A percentile compares a stretch with the other conserved stretches of the same genome.
Evolutionary conservation across 2,113 vertebrate genomes (phyloP).

Genomic region (Poeciliopsis turrubarensis): DNA sequence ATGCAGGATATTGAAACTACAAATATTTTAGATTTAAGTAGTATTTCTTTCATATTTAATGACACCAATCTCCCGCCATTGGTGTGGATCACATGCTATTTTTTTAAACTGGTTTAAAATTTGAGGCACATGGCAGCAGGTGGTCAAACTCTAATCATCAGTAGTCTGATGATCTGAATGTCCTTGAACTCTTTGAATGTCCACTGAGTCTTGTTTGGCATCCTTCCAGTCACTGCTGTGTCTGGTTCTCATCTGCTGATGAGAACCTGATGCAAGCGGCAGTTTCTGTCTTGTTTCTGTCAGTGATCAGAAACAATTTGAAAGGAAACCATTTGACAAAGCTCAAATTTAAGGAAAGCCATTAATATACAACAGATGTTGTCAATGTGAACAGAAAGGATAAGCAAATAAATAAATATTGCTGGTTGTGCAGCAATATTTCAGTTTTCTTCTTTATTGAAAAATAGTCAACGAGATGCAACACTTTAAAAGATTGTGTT

Average conservation of each 20-base stretch:
- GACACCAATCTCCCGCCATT: background rate
- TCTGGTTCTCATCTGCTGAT: background rate
- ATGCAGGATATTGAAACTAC: too few relatives aligned
- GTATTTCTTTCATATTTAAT: background rate
- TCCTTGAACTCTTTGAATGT: background rate
- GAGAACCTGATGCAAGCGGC: background rate
- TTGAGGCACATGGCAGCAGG: background rate
- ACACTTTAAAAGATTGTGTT: too few relatives aligned
- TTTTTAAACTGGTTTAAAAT: background rate
- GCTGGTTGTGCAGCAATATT: too few relatives aligned
- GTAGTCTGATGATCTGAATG: background rate
- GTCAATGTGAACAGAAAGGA: background rate
- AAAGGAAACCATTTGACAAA: background rate
- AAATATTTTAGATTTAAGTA: too few relatives aligned
- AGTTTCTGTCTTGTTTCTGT: background rate
- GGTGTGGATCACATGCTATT: background rate
- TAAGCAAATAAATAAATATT: background rate
- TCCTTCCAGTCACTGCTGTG: background rate
- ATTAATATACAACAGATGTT: background rate
- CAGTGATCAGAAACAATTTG: background rate
- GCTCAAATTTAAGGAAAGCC: background rate
- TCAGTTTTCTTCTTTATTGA: too few relatives aligned
- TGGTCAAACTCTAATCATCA: background rate
- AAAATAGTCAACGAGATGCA: too few relatives aligned
- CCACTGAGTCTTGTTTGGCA: background rate